Base-by-base conservation (phyloP, 2,113 vertebrate species). In the Tupaia chinensis region DNA sequence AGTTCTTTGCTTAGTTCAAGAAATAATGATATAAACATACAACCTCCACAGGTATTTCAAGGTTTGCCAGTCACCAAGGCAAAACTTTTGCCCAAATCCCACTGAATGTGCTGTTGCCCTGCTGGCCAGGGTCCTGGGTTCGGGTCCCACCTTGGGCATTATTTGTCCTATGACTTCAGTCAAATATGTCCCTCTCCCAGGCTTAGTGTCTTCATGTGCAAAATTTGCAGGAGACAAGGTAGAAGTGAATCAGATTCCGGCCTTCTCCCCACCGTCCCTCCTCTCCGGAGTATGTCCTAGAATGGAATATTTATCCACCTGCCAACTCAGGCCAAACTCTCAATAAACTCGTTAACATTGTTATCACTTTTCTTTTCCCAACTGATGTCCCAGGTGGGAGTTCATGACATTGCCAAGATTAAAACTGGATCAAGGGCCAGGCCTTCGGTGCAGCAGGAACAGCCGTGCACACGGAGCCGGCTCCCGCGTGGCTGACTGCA, bases 111-210 rank as follows among this genome's bases (percentile, higher is more conserved):
- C 29, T 16, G 27, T 53, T 11, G 44, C 22, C 25, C 23, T 1
- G 17, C 34, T 23, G 23, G n/a, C n/a, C 66, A 9, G 32, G 0
- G 0, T 25, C 23, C 4, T 27, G 44, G 70, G 70, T 32, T 54
- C 34, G 12, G 6, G 54, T 29, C 86, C 89, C 4, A 7, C 12
- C 3, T 1, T 0, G 0, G n/a, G 4, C 53, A 60, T 29, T 34
- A 63, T 66, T 61, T 20, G 56, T 3, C 27, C 53, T 16, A 34
- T 13, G 81, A 23, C 2, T 14, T 60, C 60, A 10, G 77, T 13
- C 54, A 12, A 58, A 23, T 1, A 9, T 5, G 1, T 27, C 9
- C 17, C n/a, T 53, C 16, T 63, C 73, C 27, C 1, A 11, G 80
- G 25, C 61, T 87, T 19, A 1, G 54, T 27, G 16, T 73, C 13